phyloP scores from a whole-genome alignment of 2,888 invertebrate genomes.

The Cantharis nigra region DNA sequence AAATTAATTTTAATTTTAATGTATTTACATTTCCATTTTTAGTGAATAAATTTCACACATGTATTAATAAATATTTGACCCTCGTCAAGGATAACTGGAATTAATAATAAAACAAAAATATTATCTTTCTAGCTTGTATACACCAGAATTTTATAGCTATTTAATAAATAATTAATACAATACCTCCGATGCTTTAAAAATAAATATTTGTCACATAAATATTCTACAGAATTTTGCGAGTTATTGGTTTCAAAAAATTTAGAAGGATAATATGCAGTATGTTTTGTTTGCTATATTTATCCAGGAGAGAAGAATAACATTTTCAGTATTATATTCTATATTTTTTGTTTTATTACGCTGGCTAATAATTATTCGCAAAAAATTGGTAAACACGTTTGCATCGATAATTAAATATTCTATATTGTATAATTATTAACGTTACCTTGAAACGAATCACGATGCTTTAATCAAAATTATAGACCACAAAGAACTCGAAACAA shows the following conservation, averaged over 20 bases:
- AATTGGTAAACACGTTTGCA: background rate
- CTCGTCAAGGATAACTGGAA: conserved; percentile 16
- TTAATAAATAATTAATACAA: background rate
- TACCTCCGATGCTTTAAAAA: background rate
- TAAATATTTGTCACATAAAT: background rate
- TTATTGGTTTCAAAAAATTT: background rate
- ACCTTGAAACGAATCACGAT: background rate
- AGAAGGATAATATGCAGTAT: background rate
- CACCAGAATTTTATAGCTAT: background rate
- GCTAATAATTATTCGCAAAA: background rate
- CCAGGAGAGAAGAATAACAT: background rate
- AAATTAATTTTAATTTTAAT: too few species aligned
- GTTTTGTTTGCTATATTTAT: background rate
- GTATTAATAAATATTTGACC: conserved; percentile 12
- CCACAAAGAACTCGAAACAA: background rate
- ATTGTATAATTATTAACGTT: background rate
- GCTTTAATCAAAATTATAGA: background rate
- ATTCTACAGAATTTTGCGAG: background rate
- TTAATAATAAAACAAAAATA: conserved; percentile 11
- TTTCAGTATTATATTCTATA: background rate
- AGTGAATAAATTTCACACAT: conserved; percentile 3
- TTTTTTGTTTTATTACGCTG: background rate
- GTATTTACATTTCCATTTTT: background rate
- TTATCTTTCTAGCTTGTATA: background rate
- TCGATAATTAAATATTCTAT: background rate